Conservation (phyloP, 2,797 vertebrate genomes). For the Oreortyx pictus region DNA sequence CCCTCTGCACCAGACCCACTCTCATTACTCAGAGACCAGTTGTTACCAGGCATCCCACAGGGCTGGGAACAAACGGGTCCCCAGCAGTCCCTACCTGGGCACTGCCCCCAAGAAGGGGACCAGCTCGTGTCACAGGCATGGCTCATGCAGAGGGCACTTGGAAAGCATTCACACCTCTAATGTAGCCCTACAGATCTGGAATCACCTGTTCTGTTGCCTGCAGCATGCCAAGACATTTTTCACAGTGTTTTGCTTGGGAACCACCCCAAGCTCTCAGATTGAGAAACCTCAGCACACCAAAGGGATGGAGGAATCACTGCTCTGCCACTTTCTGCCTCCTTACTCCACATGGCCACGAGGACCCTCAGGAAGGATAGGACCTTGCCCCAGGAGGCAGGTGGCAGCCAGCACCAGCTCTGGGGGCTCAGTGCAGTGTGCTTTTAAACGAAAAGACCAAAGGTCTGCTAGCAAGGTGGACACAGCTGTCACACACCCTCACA, state of each 20-base stretch:
- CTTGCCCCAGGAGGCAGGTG: background rate
- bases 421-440: background rate
- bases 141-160: background rate
- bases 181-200: slow-evolving; percentile 52
- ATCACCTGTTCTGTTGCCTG: slow-evolving; percentile 65
- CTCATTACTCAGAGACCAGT: background rate
- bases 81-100: background rate
- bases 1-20: fast-evolving
- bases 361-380: background rate
- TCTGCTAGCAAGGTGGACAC: background rate
- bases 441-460: background rate
- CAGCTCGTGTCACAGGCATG: background rate
- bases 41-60: slow-evolving; percentile 13
- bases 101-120: background rate
- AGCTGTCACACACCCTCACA: background rate
- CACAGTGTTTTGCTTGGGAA: slow-evolving; percentile 52
- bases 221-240: slow-evolving; percentile 61
- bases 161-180: slow-evolving; percentile 34
- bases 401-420: background rate
- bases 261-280: slow-evolving; percentile 50
- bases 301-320: background rate
- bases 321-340: background rate
- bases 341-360: background rate
- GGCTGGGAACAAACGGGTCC: background rate
- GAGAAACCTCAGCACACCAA: slow-evolving; percentile 27